Evolutionary conservation across 1,140 invertebrate genomes (phyloP).

Genomic region (Drosophila subobscura): DNA sequence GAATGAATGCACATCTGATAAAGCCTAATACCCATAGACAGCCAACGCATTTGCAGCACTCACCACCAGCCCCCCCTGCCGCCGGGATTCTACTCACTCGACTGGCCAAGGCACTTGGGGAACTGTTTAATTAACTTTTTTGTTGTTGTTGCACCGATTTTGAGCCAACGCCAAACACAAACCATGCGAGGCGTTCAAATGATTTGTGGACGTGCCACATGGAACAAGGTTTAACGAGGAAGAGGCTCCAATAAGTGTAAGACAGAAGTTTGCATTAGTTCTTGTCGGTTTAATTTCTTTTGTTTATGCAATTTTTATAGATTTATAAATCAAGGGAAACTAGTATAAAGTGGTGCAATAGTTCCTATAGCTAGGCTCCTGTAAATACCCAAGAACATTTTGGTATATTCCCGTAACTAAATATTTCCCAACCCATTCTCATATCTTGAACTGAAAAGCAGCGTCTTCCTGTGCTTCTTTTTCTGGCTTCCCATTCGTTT

Average conservation of each 20-base stretch:
- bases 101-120: constrained; percentile 50
- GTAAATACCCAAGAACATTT: no score
- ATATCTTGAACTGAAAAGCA: constrained; percentile 7
- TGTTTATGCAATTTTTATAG: no score
- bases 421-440: not conserved
- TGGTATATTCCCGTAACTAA: no score
- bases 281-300: no score
- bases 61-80: not conserved
- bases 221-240: not conserved
- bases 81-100: constrained; percentile 15
- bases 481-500: no score
- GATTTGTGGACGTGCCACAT: constrained; percentile 7
- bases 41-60: constrained; percentile 20
- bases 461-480: constrained; percentile 1
- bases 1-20: constrained; percentile 79
- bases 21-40: constrained; percentile 70
- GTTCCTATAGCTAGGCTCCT: no score
- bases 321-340: no score
- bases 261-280: no score
- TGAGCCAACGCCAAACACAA: constrained; percentile 40
- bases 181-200: constrained; percentile 7
- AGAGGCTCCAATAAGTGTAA: not conserved
- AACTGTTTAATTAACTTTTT: constrained; percentile 53
- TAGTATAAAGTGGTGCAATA: no score
- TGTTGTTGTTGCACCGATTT: constrained; percentile 29